Conservation (phyloP, 2,797 vertebrate genomes). For the Enteromius paludinosus region DNA sequence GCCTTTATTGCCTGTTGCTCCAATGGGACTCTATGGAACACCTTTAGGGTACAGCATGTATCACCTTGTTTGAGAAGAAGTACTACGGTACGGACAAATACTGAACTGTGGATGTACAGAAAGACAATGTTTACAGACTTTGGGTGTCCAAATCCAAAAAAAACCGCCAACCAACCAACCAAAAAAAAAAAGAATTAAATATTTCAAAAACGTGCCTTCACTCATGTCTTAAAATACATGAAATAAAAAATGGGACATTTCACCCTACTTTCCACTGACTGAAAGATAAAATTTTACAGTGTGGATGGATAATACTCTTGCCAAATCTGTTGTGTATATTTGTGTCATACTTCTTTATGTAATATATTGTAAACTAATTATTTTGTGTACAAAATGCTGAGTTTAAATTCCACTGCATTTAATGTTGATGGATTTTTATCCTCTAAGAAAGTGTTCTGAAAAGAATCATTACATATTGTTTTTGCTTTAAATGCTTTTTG, state of each 20-base stretch:
- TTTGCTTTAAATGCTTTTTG: neutral
- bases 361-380: constrained; percentile 51
- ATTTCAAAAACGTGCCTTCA: constrained; percentile 32
- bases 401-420: constrained; percentile 8
- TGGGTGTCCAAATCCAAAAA: neutral
- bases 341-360: constrained; percentile 54
- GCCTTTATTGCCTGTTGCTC: constrained; percentile 89
- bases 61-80: constrained; percentile 82
- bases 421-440: constrained; percentile 14
- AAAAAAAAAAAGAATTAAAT: neutral
- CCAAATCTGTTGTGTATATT: constrained; percentile 31
- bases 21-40: constrained; percentile 90
- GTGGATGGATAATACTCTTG: constrained; percentile 20
- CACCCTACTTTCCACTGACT: constrained; percentile 14
- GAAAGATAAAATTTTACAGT: constrained; percentile 22
- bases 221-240: constrained; percentile 26
- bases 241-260: constrained; percentile 16
- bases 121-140: constrained; percentile 43
- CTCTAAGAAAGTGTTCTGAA: constrained; percentile 14
- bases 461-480: neutral
- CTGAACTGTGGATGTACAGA: constrained; percentile 36
- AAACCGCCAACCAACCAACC: neutral
- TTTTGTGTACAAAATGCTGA: constrained; percentile 44
- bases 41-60: constrained; percentile 96
- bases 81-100: constrained; percentile 15